These are phyloP conservation scores for Callaeas wilsoni DNA, from an alignment of 2,113 vertebrate genomes.

Conservation along the genomic window DNA sequence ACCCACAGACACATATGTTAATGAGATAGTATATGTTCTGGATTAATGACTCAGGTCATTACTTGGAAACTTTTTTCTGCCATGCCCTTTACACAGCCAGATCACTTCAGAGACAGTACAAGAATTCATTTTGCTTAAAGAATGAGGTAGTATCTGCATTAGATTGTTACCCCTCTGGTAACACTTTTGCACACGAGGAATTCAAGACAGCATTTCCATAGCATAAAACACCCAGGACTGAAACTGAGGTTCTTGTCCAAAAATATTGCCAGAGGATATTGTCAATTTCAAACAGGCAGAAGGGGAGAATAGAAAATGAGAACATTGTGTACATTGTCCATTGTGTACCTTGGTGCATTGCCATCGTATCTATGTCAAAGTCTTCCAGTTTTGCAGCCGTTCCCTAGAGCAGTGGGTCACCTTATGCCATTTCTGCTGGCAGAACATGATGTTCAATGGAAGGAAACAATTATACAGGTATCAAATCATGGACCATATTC, in stretches of 20 bases:
- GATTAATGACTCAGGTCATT: background rate
- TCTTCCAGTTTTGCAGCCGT: background rate
- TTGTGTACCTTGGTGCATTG: background rate
- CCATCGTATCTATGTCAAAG: background rate
- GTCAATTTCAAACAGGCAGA: background rate
- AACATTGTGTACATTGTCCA: background rate
- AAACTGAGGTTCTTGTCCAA: background rate
- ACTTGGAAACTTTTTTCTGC: background rate
- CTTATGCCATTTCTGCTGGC: background rate
- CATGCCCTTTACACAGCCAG: background rate
- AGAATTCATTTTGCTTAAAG: background rate
- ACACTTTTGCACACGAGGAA: background rate
- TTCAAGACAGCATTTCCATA: background rate
- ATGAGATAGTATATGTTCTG: background rate
- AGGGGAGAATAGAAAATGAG: background rate
- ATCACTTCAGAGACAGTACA: background rate
- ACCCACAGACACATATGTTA: background rate
- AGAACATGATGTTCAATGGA: constrained; percentile 5
- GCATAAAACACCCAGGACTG: background rate
- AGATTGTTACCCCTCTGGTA: background rate
- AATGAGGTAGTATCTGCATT: background rate
- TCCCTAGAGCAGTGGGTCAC: background rate
- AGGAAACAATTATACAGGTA: background rate
- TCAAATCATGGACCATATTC: background rate
- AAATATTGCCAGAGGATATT: background rate